Conservation (phyloP, 2,113 vertebrate species). For the Myotis lucifugus region DNA sequence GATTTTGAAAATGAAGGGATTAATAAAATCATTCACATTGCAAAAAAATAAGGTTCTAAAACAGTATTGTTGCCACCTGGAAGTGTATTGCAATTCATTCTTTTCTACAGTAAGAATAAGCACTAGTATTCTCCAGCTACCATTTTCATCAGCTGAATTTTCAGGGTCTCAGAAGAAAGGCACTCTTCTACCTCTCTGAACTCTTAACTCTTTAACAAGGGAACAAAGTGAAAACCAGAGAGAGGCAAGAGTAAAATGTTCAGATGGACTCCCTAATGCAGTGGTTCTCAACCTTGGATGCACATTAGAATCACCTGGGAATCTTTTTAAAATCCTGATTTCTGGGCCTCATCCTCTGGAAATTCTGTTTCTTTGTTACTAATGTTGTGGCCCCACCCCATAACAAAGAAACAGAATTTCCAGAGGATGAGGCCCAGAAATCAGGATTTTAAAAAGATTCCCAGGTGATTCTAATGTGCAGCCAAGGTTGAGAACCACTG, state of each 20-base stretch:
- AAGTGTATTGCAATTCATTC: not conserved
- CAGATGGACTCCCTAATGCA: not conserved
- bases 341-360: no score
- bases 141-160: not conserved
- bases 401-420: no score
- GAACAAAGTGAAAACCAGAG: not conserved
- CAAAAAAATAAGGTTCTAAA: slow-evolving; percentile 39
- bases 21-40: slow-evolving; percentile 20
- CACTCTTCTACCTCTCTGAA: not conserved
- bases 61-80: not conserved
- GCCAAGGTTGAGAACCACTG: no score
- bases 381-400: no score
- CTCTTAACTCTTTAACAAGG: not conserved
- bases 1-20: slow-evolving; percentile 47
- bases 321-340: no score
- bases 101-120: not conserved
- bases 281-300: no score
- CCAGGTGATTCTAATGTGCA: no score
- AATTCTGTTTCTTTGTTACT: no score
- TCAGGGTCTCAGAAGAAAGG: slow-evolving; percentile 13
- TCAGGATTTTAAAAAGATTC: no score
- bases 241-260: not conserved
- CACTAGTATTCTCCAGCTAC: not conserved
- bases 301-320: no score
- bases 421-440: no score